Conservation (phyloP, 1,140 invertebrate genomes). For the Metaphire vulgaris region DNA sequence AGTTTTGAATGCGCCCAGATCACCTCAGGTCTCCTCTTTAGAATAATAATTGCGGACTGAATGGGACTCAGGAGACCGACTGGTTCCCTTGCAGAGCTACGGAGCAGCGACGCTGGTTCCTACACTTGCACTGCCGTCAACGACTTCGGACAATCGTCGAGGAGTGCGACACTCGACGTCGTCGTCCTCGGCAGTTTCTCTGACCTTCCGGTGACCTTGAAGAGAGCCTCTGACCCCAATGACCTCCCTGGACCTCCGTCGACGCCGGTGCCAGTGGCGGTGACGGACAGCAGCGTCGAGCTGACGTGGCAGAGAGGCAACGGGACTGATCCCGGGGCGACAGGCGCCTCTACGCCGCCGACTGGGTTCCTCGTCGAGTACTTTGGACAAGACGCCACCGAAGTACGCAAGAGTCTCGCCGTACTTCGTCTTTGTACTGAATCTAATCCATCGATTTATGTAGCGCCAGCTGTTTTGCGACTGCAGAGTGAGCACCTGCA, state of each 20-base stretch:
- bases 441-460: too few relatives aligned
- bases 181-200: constrained; percentile 52
- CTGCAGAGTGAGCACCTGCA: too few relatives aligned
- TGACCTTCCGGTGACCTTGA: constrained; percentile 73
- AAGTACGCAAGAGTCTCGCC: too few relatives aligned
- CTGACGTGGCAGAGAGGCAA: constrained; percentile 64
- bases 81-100: constrained; percentile 60
- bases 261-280: constrained; percentile 66
- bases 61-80: neutral
- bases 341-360: constrained; percentile 68
- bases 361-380: constrained; percentile 76
- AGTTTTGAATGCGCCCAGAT: neutral
- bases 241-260: constrained; percentile 71
- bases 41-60: neutral
- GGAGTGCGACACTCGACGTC: constrained; percentile 56
- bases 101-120: constrained; percentile 54
- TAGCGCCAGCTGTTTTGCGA: too few relatives aligned
- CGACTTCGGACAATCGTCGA: constrained; percentile 71
- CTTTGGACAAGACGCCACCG: constrained; percentile 59
- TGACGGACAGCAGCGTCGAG: constrained; percentile 68
- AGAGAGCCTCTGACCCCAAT: constrained; percentile 67
- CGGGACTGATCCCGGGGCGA: constrained; percentile 63
- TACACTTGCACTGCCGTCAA: constrained; percentile 72
- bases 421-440: too few relatives aligned
- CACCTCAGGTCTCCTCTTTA: neutral